Base-by-base conservation (phyloP, 2,797 vertebrate genomes). In the Spea hammondii region DNA sequence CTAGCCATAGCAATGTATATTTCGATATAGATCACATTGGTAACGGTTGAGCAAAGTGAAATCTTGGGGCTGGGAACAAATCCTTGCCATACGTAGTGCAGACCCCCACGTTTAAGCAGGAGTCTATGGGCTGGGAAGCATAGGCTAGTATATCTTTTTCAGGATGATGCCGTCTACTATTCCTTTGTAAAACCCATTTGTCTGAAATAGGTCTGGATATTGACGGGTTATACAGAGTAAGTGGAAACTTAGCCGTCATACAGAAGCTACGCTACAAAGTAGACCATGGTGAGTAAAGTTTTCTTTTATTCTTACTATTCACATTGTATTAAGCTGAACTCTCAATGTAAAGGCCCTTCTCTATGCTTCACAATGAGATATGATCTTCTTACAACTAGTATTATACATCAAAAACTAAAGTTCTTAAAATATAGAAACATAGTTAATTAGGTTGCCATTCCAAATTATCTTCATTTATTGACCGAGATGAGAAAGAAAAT, bases 221-320 rank as follows among this genome's bases (percentile, higher is more conserved):
- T 0, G 96, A 99, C 0, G 96, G 96, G n/a, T 91, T 98, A 70
- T 99, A 99, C 88, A 90, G 97, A 78, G 94, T 97, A 79, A 98
- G 94, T 0, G 97, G 97, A 14, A 98, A 98, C 88, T 85, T 98
- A 85, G 96, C 97, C 8, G 94, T 95, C 77, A 95, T 97, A 86
- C 96, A 98, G 91, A 97, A 88, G 55, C 91, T 98, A 53, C 92
- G 96, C 78, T 92, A 96, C 85, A 95, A 92, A 84, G 96, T 94
- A 45, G 95, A 99, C 84, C 97, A 95, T 0, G 95, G 96, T 99
- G 90, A 88, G 90, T 77, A 12, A 17, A 50, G 9, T 4, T 62
- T 13, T 64, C 48, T 14, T 51, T 12, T n/a, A 50, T 55, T 32
- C 32, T 32, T 32, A 32, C 32, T 3, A 12, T 54, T 54, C 11